Percentiles rank a stretch among this genome's conserved stretches.
Evolutionary conservation across 2,888 invertebrate genomes (phyloP).

Genomic region (Abscondita cerata): DNA sequence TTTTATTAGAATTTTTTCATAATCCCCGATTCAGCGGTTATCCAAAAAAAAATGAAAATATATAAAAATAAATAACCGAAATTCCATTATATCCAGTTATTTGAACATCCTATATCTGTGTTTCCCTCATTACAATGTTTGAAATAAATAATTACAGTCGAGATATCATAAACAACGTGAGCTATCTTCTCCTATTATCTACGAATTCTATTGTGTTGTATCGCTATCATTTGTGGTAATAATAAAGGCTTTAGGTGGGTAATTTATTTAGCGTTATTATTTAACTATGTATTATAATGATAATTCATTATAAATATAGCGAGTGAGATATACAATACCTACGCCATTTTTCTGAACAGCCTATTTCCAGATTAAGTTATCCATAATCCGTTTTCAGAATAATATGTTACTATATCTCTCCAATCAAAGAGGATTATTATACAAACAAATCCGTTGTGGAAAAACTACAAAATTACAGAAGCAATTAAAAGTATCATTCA

Average conservation of each 20-base stretch:
- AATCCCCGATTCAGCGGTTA: slow-evolving; percentile 21
- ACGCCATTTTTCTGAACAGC: too few species aligned
- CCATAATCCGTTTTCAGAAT: slow-evolving; percentile 3
- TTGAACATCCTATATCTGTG: slow-evolving; percentile 14
- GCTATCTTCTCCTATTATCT: slow-evolving; percentile 29
- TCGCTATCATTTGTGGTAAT: slow-evolving; percentile 24
- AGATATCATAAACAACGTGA: slow-evolving; percentile 27
- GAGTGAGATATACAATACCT: neutral
- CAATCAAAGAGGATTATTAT: slow-evolving; percentile 10
- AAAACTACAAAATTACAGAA: neutral
- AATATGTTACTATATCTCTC: neutral
- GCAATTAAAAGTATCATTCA: too few species aligned
- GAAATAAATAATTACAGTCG: slow-evolving; percentile 27
- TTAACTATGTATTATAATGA: slow-evolving; percentile 23
- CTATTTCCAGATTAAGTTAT: slow-evolving; percentile 16
- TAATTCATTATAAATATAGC: slow-evolving; percentile 15
- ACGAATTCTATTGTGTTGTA: slow-evolving; percentile 25
- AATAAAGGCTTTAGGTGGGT: slow-evolving; percentile 22
- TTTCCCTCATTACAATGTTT: slow-evolving; percentile 19
- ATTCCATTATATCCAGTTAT: slow-evolving; percentile 19
- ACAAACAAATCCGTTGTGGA: neutral
- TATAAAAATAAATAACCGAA: slow-evolving; percentile 15
- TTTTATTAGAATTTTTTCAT: slow-evolving; percentile 30
- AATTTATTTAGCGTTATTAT: slow-evolving; percentile 21
- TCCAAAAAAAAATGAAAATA: slow-evolving; percentile 16